These are phyloP conservation scores for Aradophagus sp. DNA, from an alignment of 1,140 invertebrate genomes.

Conservation along the genomic window DNA sequence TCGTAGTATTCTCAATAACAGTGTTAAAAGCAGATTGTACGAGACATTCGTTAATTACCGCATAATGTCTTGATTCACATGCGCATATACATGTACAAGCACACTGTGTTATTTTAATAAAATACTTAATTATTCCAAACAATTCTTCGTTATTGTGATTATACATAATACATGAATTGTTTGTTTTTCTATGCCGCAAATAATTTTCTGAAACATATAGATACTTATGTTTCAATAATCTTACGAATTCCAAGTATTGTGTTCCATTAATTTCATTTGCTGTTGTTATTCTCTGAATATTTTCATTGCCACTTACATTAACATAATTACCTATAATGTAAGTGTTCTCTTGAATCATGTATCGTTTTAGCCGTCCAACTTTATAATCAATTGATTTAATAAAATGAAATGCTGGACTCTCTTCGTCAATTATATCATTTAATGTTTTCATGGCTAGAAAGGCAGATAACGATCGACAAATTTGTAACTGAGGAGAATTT, in stretches of 20 bases:
- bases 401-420: constrained; percentile 4
- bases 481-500: constrained; percentile 22
- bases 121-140: not conserved
- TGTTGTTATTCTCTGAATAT: not conserved
- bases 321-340: constrained; percentile 13
- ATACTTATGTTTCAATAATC: constrained; percentile 20
- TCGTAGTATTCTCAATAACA: too few species aligned
- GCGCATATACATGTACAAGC: not conserved
- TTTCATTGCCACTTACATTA: not conserved
- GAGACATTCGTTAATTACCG: not conserved
- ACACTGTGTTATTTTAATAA: not conserved
- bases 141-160: not conserved
- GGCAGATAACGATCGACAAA: constrained; percentile 17
- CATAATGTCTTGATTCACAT: not conserved
- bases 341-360: constrained; percentile 1
- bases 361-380: constrained; percentile 6
- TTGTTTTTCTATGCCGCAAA: not conserved
- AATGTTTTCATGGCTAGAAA: constrained; percentile 24
- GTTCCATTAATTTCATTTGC: constrained; percentile 4
- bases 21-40: too few species aligned
- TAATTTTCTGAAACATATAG: constrained; percentile 18
- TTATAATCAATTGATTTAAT: constrained; percentile 12
- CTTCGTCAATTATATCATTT: constrained; percentile 7
- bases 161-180: constrained; percentile 17
- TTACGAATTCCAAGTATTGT: constrained; percentile 16